Evolutionary conservation across 2,797 vertebrate genomes (phyloP).

Genomic region (Bufotes viridis): DNA sequence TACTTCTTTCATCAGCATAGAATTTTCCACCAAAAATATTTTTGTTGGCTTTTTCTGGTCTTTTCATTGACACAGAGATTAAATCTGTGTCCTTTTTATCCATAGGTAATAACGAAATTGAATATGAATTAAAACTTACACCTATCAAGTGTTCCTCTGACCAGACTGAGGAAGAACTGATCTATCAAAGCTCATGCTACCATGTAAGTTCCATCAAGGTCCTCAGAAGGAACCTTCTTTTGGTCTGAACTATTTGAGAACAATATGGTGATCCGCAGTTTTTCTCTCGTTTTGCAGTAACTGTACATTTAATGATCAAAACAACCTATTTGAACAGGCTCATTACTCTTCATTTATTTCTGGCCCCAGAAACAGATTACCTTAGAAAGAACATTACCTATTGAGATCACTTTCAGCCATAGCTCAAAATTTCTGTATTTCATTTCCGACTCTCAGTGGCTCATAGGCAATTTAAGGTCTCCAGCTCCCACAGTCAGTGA

Average conservation of each 20-base stretch:
- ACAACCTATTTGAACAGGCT: constrained; percentile 25
- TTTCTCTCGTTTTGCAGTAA: constrained; percentile 19
- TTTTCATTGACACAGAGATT: background rate
- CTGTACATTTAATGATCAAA: constrained; percentile 25
- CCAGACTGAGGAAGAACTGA: too few species aligned
- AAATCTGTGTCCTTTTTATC: background rate
- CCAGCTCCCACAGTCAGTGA: constrained; percentile 44
- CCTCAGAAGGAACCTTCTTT: background rate
- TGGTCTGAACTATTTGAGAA: background rate
- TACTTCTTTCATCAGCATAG: background rate
- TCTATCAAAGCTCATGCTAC: background rate
- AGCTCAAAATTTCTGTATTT: constrained; percentile 53
- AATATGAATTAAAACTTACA: background rate
- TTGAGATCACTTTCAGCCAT: constrained; percentile 41
- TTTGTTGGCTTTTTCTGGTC: too few species aligned
- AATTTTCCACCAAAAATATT: background rate
- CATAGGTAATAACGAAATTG: background rate
- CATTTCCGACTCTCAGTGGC: constrained; percentile 54
- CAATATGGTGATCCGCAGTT: too few species aligned
- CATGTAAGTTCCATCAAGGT: background rate
- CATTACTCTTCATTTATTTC: constrained; percentile 47
- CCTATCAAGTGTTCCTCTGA: background rate
- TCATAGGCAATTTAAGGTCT: constrained; percentile 51
- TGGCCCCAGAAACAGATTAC: constrained; percentile 24
- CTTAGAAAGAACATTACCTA: constrained; percentile 37